A percentile compares a stretch with the other conserved stretches of the same genome.
Evolutionary conservation across 2,113 vertebrate species (phyloP).

Genomic region (Mesitornis unicolor): DNA sequence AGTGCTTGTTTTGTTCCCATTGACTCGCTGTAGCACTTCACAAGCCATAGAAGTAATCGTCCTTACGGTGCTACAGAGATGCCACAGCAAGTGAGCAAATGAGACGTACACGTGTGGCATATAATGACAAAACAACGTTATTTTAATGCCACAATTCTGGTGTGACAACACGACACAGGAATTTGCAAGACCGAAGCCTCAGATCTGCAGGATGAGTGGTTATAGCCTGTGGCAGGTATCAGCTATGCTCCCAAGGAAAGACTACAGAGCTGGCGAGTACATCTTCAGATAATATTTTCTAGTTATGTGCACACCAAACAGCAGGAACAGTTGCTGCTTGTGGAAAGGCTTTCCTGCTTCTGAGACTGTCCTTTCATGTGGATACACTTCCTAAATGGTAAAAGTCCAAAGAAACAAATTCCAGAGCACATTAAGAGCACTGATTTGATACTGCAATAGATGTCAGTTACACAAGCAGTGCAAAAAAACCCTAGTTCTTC

Average conservation of each 20-base stretch:
- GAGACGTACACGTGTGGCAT: neutral
- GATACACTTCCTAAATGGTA: neutral
- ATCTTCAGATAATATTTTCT: neutral
- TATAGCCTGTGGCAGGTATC: neutral
- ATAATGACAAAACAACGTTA: neutral
- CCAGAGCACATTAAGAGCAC: slow-evolving; percentile 28
- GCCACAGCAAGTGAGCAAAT: neutral
- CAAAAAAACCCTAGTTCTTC: neutral
- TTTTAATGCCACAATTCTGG: neutral
- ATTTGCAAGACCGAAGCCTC: neutral
- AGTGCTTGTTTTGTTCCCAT: neutral
- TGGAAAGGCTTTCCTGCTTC: neutral
- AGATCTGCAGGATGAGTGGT: neutral
- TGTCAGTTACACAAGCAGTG: slow-evolving; percentile 41
- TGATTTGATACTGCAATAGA: slow-evolving; percentile 13
- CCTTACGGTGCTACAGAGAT: neutral
- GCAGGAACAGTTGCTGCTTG: neutral
- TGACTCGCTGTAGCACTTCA: neutral
- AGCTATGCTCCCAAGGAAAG: neutral
- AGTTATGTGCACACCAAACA: neutral
- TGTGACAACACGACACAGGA: neutral
- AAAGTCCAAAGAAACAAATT: neutral
- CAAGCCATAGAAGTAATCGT: neutral
- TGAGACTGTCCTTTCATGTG: neutral
- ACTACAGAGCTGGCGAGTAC: rapidly evolving